Evolutionary conservation across 2,113 vertebrate genomes (phyloP).

Genomic region (Forbesichthys papilliferus): DNA sequence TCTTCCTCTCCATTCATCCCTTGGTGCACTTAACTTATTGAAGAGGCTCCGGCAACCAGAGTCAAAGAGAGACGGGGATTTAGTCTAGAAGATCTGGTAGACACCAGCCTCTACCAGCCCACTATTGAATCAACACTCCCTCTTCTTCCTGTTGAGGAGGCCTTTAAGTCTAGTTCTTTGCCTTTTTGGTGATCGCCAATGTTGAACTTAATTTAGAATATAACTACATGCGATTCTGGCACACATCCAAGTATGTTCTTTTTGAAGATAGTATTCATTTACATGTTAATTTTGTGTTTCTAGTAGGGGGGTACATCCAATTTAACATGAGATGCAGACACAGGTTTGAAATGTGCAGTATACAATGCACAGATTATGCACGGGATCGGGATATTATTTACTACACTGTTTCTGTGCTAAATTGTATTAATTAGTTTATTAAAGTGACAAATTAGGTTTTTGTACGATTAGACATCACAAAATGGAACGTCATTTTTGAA

Average conservation of each 20-base stretch:
- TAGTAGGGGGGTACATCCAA: not conserved
- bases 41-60: slow-evolving; percentile 15
- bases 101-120: slow-evolving; percentile 15
- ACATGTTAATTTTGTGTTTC: not conserved
- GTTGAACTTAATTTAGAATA: slow-evolving; percentile 4
- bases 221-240: slow-evolving; percentile 5
- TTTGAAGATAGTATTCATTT: not conserved
- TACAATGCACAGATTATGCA: not conserved
- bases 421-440: too few species aligned
- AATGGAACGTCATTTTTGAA: too few species aligned
- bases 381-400: not conserved
- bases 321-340: not conserved
- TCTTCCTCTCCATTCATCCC: slow-evolving; percentile 16
- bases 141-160: slow-evolving; percentile 26
- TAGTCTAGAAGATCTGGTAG: slow-evolving; percentile 38
- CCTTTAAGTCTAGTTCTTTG: not conserved
- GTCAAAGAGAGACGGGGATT: slow-evolving; percentile 36
- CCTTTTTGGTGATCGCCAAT: too few species aligned
- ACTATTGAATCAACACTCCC: slow-evolving; percentile 23
- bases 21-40: slow-evolving; percentile 31
- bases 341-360: not conserved
- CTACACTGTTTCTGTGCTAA: too few species aligned
- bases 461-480: too few species aligned
- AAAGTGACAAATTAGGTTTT: too few species aligned
- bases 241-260: not conserved